Base-by-base conservation (phyloP, 2,797 vertebrate species). In the Bucorvus abyssinicus region DNA sequence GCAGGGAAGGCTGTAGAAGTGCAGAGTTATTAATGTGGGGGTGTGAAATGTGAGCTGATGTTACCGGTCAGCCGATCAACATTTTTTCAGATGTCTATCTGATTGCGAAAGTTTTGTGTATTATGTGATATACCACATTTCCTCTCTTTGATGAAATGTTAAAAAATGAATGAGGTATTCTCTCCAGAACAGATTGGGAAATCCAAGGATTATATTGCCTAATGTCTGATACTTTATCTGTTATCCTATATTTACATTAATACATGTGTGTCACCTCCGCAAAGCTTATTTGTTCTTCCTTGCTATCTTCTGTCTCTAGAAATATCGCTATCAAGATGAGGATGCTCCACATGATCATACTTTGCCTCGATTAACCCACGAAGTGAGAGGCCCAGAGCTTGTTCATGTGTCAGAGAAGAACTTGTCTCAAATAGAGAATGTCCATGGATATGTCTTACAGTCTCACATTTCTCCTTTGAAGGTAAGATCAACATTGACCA, bases 331-430 rank as follows among this genome's bases (percentile, higher is more conserved):
- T 97, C 99, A 99, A 97, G 99, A 99, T 98, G 99, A 99, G 34
- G 99, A 99, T 7, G 98, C 97, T 18, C 98, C 98, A 52, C 98
- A 98, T 4, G 99, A 99, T 97, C 99, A 99, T 94, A 98, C 98
- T 64, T 98, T 99, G 97, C 99, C 98, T 89, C 98, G 98, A 85
- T 98, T 99, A 94, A 99, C 99, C 79, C 98, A 98, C 0, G 99
- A 99, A 96, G 98, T 98, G 75, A 98, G 98, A 78, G 98, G 99
- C 17, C 99, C 99, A 2, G 99, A 99, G 95, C 98, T 99, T 10
- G 99, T 99, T 94, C 99, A 99, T 2, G 98, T 99, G 67, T 99
- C 99, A 3, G 99, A 99, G 97, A 99, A 99, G 98, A 99, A 99
- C 96, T 97, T 99, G 61, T 99, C 99, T 24, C 99, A 99, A 96